Evolutionary conservation across 2,113 vertebrate genomes (phyloP), one percentile per base, ranked within the genome.

Genomic region (Bolborhynchus lineola): DNA sequence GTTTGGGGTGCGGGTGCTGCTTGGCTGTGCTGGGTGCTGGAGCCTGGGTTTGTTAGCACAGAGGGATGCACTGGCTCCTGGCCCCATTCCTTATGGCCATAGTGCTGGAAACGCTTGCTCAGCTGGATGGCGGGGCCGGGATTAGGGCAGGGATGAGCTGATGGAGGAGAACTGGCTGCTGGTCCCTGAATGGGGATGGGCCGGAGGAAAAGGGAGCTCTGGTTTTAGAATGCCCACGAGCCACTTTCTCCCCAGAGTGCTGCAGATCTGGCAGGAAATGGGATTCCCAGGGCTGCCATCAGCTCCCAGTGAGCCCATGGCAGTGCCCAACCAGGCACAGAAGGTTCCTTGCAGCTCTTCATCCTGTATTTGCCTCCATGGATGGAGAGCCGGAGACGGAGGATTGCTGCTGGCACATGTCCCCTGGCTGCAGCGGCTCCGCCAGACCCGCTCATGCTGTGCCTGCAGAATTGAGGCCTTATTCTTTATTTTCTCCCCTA

Each of bases 241-340:
- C 24, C 0, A 0, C 25, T 52, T 75, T 25, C 29, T 52, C 57
- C 84, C 62, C 67, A 18, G 14, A 14, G 9, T 1, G 2, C 47
- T 21, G 29, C 31, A 13, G 11, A 35, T 23, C 63, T 2, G 0
- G 3, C 24, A 9, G 8, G 25, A 3, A 1, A 29, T 52, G 63
- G 64, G 29, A 13, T 35, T 47, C 25, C 33, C 31, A 28, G 35
- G 42, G 69, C 55, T 49, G 20, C 82, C 6, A 8, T 44, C 0
- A 3, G 25, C n/a, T 49, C 21, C 21, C 21, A 37, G 11, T 7
- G 47, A 21, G 70, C 33, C 67, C 41, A 0, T 23, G 49, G 49
- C 14, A 0, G 24, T 29, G 37, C 63, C 76, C 2, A 4, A 74
- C 41, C 17, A 4, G 53, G 68, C 37, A 10, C 0, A 2, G 8